A percentile compares a stretch with the other conserved stretches of the same genome.
These are phyloP conservation scores for Caerostris darwini DNA, from an alignment of 1,140 invertebrate genomes.

Conservation along the genomic window DNA sequence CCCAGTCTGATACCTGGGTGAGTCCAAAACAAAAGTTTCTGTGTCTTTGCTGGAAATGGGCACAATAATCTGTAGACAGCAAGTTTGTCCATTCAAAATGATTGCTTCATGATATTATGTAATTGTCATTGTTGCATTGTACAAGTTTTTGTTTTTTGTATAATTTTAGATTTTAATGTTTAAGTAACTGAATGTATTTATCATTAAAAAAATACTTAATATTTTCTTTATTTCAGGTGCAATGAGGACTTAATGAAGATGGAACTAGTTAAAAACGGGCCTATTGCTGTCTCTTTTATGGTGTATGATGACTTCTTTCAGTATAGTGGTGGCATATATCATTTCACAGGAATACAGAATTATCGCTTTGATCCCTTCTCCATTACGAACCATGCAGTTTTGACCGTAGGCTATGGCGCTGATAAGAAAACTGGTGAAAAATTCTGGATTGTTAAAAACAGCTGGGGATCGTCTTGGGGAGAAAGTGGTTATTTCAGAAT, in stretches of 20 bases:
- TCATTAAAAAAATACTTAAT: not conserved
- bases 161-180: not conserved
- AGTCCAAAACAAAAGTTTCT: too few species aligned
- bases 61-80: too few species aligned
- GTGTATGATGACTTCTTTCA: slow-evolving; percentile 82
- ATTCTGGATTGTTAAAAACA: slow-evolving; percentile 83
- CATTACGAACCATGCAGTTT: slow-evolving; percentile 81
- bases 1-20: too few species aligned
- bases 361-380: slow-evolving; percentile 82
- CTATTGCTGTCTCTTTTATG: slow-evolving; percentile 82
- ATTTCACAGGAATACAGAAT: slow-evolving; percentile 79
- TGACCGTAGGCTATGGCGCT: slow-evolving; percentile 81
- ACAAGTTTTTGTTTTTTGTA: too few species aligned
- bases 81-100: too few species aligned
- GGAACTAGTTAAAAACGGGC: slow-evolving; percentile 82
- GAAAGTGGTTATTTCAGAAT: slow-evolving; percentile 84
- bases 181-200: not conserved
- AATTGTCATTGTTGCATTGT: too few species aligned
- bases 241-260: slow-evolving; percentile 84
- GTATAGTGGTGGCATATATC: slow-evolving; percentile 83
- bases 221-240: slow-evolving; percentile 80
- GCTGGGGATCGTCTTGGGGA: slow-evolving; percentile 85
- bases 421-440: slow-evolving; percentile 79
- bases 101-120: too few species aligned
- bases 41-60: too few species aligned